Base-by-base conservation (phyloP, 2,888 invertebrate genomes). In the Bombyx huttoni region DNA sequence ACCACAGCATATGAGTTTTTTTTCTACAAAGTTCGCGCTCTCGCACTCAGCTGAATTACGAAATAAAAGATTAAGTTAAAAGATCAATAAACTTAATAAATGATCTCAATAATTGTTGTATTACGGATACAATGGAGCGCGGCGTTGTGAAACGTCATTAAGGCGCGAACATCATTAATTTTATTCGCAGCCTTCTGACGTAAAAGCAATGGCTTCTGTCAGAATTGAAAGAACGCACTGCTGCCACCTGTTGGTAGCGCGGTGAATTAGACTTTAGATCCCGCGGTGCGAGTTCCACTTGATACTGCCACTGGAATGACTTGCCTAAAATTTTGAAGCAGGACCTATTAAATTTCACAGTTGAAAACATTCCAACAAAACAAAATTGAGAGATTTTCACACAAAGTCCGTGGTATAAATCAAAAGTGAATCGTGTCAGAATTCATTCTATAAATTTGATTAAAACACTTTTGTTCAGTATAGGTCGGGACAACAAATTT, bases 1-100 rank as follows among this genome's bases (percentile, higher is more conserved):
- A 72, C 70, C 78, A 75, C 77, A 73, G 84, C 86, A 86, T 87
- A 88, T 85, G 84, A 87, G 86, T 81, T 86, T 83, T 87, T 87
- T 81, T 87, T 24, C 5, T 87, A 75, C 70, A 73, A 77, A 83
- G 77, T 86, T 85, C 83, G 86, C 86, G 83, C 78, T 79, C 82
- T 82, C 78, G 80, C 79, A 76, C 74, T 73, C 63, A 87, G 79
- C 83, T 84, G 87, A 88, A 88, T 88, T 87, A 88, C 87, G 83
- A 88, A 87, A 88, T 87, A 88, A 88, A 88, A 88, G 88, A 88
- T 88, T 87, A 87, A 87, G 78, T 86, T 87, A 87, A 88, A 87
- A 87, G 87, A 88, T 87, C 88, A 88, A 88, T 88, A 88, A 88
- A 88, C 87, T 87, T 88, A 87, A 88, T 87, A 88, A 88, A 88